Evolutionary conservation across 2,888 invertebrate genomes (phyloP), one percentile per base, ranked within the genome.

Genomic region (Tiliacea citrago): DNA sequence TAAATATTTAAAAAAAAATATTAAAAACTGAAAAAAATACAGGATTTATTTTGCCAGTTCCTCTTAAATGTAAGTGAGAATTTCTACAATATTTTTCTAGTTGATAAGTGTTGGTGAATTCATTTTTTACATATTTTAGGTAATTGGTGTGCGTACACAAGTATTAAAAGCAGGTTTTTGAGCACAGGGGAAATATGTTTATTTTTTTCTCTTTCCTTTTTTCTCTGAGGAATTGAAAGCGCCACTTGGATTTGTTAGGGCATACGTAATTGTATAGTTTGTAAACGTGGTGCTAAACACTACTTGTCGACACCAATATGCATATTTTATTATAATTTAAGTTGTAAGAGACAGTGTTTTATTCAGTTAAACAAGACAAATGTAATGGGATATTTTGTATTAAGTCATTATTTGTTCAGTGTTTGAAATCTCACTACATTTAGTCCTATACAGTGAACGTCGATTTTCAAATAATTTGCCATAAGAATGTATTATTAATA

Each of bases 11-110:
- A 68, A 80, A 82, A 75, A 68, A 85, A 21, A 55, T 3, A 29
- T 18, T 81, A 16, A 53, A 68, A 82, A 82, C 85, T n/a, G 90
- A 92, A 91, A 89, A 88, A 91, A 84, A 94, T 95, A 95, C 95
- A 95, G 94, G 95, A 96, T 96, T 96, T 95, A 93, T 96, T 96
- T 96, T 95, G 96, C 96, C 96, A 96, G 96, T 96, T 96, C 96
- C 96, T 96, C 95, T 94, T 96, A 94, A 94, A 93, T 94, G 93
- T 96, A 96, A 96, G 96, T 96, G 95, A 96, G 95, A 96, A 95
- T 96, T 96, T 95, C 95, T 96, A 94, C 93, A 94, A 95, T 95
- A 96, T 96, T 95, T 96, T 96, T 91, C 89, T 95, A 96, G 95
- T 91, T 89, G 91, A 89, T 96, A 96, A 96, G 96, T 95, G 95